Base-by-base conservation (phyloP, 1,140 invertebrate species). In the Vanessa atalanta region DNA sequence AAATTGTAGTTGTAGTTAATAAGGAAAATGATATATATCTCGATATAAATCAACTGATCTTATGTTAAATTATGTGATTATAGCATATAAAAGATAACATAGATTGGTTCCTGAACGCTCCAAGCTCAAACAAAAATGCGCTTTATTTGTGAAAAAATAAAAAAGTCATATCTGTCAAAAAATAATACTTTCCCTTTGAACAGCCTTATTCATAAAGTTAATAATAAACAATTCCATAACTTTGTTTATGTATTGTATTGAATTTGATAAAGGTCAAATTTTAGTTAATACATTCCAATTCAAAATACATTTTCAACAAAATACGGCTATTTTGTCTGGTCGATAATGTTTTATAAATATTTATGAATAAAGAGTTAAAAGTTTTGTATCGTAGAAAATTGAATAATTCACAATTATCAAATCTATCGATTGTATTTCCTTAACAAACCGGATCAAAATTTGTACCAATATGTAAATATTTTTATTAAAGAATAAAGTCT, bases 131-230 rank as follows among this genome's bases (percentile, higher is more conserved):
- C 67, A 71, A 66, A 74, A 76, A 76, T 69, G 60, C 53, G 20
- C 75, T 69, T 37, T 48, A 67, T 80, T 79, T 73, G 70, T 78
- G 77, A 81, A 81, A 79, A 80, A 83, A 77, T 76, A 75, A 72
- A 53, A 57, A n/a, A 16, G 15, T 9, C n/a, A 53, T 53, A n/a
- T 43, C 7, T 9, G 37, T 43, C 37, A 43, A 43, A 43, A 43
- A 43, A 43, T 43, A 43, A 3, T 43, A 43, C 37, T 43, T 43
- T 43, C 6, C 37, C 6, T 43, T 8, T 43, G 6, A 43, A 43
- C 37, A 8, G 6, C 37, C 8, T 43, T 43, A 43, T 43, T 43
- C 37, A 43, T 43, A 43, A 43, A 43, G 37, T 43, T 43, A 3
- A 43, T 43, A n/a, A n/a, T 43, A 43, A 43, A 43, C 37, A 43